Evolutionary conservation across 2,888 invertebrate genomes (phyloP), one percentile per base, ranked within the genome.

Genomic region (Ectemnius continuus): DNA sequence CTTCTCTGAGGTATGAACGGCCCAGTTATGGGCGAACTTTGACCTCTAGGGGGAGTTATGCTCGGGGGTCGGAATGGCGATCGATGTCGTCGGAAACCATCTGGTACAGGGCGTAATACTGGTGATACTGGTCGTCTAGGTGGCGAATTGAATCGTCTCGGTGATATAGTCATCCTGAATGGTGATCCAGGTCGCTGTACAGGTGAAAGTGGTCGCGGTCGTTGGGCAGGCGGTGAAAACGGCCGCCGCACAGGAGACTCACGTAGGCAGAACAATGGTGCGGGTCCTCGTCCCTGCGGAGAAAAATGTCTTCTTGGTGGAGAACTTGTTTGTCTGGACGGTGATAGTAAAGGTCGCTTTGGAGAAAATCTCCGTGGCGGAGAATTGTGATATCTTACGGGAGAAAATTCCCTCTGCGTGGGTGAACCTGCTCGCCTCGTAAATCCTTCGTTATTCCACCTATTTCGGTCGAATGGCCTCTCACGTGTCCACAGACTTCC

Each of bases 261-360:
- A 13, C 60, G 74, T 46, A 70, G 64, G 14, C 75, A 67, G 14
- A 67, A 81, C 1, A 59, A 8, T 16, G 77, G 64, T 2, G 78
- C 61, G 0, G n/a, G 14, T 1, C 56, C 60, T 23, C 69, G 71
- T 8, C 45, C 58, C 8, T 60, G 26, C 13, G 79, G 73, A 20
- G 82, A 77, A 5, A 78, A 65, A 11, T 81, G 83, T 62, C 76
- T 72, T 23, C 79, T 83, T n/a, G 84, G 73, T 5, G 84, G 84
- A 13, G 84, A 82, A n/a, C 56, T 64, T 5, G 46, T 67, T 4
- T 78, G 81, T 56, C 78, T 78, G 8, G 83, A 76, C 4, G 85
- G 78, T 6, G 84, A 79, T 4, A 84, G 46, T 16, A 80, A 66
- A 16, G 84, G 79, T n/a, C 81, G 79, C 59, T 85, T 84, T 14